These are phyloP conservation scores for Stenichneumon culpator DNA, from an alignment of 2,888 invertebrate genomes.

Conservation along the genomic window DNA sequence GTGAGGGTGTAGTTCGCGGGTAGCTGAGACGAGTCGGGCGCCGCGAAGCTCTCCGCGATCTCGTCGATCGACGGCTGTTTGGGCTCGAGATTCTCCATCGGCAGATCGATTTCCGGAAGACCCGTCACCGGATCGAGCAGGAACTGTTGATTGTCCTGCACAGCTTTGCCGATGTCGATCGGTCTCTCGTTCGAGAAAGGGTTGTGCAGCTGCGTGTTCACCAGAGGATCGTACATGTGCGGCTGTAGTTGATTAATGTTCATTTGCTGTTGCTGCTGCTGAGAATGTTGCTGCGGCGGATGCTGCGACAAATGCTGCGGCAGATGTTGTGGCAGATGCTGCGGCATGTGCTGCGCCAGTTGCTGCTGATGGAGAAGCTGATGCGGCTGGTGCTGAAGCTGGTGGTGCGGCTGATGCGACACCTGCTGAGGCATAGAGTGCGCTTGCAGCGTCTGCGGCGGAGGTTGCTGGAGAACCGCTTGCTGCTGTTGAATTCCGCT, in stretches of 20 bases:
- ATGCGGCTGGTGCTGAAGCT: constrained; percentile 35
- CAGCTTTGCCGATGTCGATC: constrained; percentile 75
- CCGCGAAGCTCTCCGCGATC: constrained; percentile 31
- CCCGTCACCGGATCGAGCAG: constrained; percentile 80
- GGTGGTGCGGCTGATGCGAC: constrained; percentile 40
- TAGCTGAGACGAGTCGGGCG: constrained; percentile 67
- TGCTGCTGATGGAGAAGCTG: no score
- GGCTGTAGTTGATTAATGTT: constrained; percentile 75
- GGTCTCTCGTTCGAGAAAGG: constrained; percentile 74
- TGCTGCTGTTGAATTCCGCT: constrained; percentile 71
- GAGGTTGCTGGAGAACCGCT: constrained; percentile 9
- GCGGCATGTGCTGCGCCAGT: constrained; percentile 14
- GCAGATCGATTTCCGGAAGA: constrained; percentile 82
- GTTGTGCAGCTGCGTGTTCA: constrained; percentile 81
- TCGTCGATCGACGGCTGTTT: constrained; percentile 73
- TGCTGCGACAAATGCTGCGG: constrained; percentile 60
- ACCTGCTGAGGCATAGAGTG: constrained; percentile 49
- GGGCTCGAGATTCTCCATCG: constrained; percentile 78
- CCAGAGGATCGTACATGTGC: constrained; percentile 80
- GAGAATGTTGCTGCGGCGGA: not conserved
- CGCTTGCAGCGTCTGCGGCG: constrained; percentile 56
- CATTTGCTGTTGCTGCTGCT: constrained; percentile 67
- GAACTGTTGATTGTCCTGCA: constrained; percentile 80
- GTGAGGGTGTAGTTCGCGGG: constrained; percentile 53
- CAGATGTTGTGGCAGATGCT: constrained; percentile 50